Percentiles rank a stretch among this genome's conserved stretches.
Conservation (phyloP, 1,140 invertebrate genomes). For the Tetranychus urticae region DNA sequence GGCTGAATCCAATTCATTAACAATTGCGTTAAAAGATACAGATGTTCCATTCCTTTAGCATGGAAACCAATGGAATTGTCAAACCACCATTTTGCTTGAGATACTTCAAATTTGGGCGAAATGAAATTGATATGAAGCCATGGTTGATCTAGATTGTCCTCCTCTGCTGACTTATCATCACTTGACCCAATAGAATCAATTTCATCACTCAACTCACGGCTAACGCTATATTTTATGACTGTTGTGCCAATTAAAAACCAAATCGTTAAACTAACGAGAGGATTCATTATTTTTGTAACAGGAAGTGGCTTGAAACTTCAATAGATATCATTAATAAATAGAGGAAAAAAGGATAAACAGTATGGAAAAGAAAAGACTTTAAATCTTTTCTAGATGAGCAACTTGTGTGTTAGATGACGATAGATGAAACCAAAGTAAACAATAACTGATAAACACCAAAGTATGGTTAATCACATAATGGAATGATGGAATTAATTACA, state of each 20-base stretch:
- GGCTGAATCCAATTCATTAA: constrained; percentile 2
- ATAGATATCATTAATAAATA: no score
- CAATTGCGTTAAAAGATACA: constrained; percentile 7
- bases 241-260: background rate
- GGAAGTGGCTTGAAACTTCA: background rate
- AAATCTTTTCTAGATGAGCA: no score
- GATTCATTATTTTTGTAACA: background rate
- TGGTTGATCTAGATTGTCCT: background rate
- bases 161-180: no score
- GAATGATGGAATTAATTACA: no score
- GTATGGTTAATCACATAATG: no score
- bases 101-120: background rate
- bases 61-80: constrained; percentile 1
- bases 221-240: background rate
- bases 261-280: background rate
- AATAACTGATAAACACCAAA: no score
- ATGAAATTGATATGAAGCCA: constrained; percentile 2
- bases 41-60: constrained; percentile 8
- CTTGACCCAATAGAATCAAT: background rate
- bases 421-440: no score
- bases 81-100: background rate
- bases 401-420: no score
- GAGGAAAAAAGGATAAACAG: no score
- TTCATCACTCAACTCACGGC: background rate
- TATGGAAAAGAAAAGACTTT: no score